These are phyloP conservation scores for Hiodon tergisus DNA, from an alignment of 2,113 vertebrate species.

Conservation along the genomic window DNA sequence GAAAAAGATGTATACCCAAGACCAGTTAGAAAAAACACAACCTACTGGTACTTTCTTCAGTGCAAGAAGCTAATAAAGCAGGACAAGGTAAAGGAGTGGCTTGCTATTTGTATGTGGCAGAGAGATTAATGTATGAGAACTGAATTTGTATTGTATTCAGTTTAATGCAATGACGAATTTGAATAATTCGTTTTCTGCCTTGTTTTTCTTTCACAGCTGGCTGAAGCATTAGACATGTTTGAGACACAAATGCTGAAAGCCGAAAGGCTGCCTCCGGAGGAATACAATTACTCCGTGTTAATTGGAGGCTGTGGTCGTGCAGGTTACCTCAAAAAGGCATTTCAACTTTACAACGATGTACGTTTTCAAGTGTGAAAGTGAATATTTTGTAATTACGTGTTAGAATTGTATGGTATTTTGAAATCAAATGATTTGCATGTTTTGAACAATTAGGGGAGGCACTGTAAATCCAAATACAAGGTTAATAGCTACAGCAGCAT, in stretches of 20 bases:
- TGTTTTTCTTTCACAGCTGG: slow-evolving; percentile 60
- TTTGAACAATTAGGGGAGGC: too few relatives aligned
- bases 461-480: too few relatives aligned
- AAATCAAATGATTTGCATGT: too few relatives aligned
- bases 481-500: background rate
- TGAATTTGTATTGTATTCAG: background rate
- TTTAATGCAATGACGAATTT: background rate
- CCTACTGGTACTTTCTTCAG: slow-evolving; percentile 84
- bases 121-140: background rate
- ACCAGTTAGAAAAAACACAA: slow-evolving; percentile 61
- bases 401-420: too few relatives aligned
- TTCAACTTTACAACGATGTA: slow-evolving; percentile 87
- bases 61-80: slow-evolving; percentile 80
- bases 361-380: slow-evolving; percentile 25
- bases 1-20: slow-evolving; percentile 33
- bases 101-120: too few relatives aligned
- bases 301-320: slow-evolving; percentile 86
- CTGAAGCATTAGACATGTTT: slow-evolving; percentile 82
- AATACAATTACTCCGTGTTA: slow-evolving; percentile 83
- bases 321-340: slow-evolving; percentile 82
- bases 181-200: background rate
- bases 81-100: slow-evolving; percentile 67
- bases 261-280: slow-evolving; percentile 72
- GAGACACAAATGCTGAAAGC: slow-evolving; percentile 80
- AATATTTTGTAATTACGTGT: too few relatives aligned